These are phyloP conservation scores for Desmophyllum pertusum DNA, from an alignment of 92 coral and sea anemone genomes.

Conservation along the genomic window DNA sequence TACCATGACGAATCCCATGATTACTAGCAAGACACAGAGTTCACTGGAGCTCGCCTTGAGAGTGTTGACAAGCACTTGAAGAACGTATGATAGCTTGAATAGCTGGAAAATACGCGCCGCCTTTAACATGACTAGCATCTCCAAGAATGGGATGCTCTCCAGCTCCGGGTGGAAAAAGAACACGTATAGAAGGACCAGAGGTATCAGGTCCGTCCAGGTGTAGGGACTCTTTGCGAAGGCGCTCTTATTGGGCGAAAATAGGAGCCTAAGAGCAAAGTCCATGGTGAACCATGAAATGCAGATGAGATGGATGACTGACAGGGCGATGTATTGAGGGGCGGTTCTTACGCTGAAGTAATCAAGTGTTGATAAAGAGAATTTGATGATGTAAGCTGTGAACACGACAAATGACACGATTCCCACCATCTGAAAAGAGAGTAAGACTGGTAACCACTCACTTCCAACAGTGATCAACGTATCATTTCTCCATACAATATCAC, in stretches of 20 bases:
- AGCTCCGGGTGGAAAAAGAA: constrained; percentile 58
- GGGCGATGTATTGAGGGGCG: constrained; percentile 58
- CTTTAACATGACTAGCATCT: constrained; percentile 89
- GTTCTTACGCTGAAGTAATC: constrained; percentile 70
- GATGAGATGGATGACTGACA: constrained; percentile 74
- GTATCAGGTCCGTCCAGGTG: constrained; percentile 91
- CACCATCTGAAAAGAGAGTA: constrained; percentile 52
- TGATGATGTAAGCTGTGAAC: constrained; percentile 79
- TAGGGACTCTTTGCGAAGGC: constrained; percentile 75
- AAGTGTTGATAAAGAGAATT: constrained; percentile 87
- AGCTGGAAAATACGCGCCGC: constrained; percentile 88
- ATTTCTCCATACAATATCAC: not conserved
- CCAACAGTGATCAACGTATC: not conserved
- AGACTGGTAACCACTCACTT: not conserved
- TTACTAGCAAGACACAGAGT: constrained; percentile 79
- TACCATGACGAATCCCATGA: constrained; percentile 89
- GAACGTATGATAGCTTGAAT: constrained; percentile 93
- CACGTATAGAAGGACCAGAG: constrained; percentile 77
- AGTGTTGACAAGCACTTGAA: constrained; percentile 94
- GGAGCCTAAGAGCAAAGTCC: constrained; percentile 77
- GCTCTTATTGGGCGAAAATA: constrained; percentile 77
- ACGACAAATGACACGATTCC: constrained; percentile 75
- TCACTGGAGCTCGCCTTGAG: constrained; percentile 92
- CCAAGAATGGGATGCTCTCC: constrained; percentile 65
- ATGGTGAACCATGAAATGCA: constrained; percentile 84